phyloP scores from a whole-genome alignment of 2,113 vertebrate species.

The Notechis scutatus region DNA sequence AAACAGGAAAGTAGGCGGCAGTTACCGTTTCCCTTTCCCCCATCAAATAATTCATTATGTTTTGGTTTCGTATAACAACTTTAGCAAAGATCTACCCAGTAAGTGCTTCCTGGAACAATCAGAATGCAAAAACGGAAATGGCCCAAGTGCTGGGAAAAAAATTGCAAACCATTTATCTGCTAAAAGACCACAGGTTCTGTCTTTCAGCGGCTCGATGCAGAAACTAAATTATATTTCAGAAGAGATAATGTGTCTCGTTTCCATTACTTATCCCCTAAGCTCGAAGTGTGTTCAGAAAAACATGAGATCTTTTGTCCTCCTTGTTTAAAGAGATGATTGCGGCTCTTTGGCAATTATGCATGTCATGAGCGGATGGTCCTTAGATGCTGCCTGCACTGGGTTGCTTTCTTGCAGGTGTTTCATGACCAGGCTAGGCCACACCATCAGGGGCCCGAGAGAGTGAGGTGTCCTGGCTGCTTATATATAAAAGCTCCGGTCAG shows the following conservation, averaged over 20 bases:
- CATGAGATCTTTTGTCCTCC: background rate
- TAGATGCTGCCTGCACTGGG: background rate
- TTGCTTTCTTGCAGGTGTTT: background rate
- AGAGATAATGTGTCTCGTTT: background rate
- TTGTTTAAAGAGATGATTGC: background rate
- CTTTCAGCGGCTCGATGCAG: background rate
- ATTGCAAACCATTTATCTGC: background rate
- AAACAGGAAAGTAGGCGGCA: background rate
- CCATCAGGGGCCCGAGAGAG: background rate
- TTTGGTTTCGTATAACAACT: background rate
- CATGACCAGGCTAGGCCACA: background rate
- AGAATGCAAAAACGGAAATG: background rate
- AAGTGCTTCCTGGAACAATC: background rate
- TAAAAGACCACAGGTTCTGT: background rate
- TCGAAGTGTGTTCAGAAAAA: background rate
- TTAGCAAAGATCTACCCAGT: background rate
- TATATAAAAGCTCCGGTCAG: no score
- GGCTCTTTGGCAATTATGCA: background rate
- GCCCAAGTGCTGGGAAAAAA: background rate
- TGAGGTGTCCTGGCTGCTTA: no score
- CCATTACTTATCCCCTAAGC: background rate
- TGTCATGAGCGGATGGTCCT: background rate
- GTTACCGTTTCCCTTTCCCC: background rate
- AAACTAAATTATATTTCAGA: background rate
- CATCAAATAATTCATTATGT: background rate